Evolutionary conservation across 2,888 invertebrate genomes (phyloP).

Genomic region (Cataglyphis livida): DNA sequence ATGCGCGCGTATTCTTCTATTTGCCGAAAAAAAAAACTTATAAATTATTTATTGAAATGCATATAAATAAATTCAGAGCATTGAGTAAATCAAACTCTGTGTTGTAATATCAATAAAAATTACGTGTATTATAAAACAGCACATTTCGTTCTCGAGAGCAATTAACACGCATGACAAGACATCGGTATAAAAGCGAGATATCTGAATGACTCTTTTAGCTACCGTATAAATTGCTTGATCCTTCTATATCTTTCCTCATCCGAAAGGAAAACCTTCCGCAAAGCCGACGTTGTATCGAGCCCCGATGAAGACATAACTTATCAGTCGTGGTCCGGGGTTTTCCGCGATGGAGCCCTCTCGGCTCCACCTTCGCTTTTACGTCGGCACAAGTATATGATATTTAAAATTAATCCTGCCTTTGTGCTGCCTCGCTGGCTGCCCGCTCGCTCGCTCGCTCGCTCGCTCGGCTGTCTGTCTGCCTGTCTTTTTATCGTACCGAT

Average conservation of each 20-base stretch:
- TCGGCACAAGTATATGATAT: constrained; percentile 80
- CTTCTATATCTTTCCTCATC: constrained; percentile 43
- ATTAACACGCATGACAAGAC: constrained; percentile 35
- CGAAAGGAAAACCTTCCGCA: constrained; percentile 63
- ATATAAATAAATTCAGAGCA: not conserved
- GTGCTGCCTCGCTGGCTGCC: constrained; percentile 76
- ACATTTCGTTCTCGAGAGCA: not conserved
- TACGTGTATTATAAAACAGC: not conserved
- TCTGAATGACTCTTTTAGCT: constrained; percentile 53
- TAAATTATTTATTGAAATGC: constrained; percentile 21
- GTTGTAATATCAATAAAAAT: constrained; percentile 21
- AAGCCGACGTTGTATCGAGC: constrained; percentile 63
- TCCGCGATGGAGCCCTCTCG: constrained; percentile 72
- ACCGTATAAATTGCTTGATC: constrained; percentile 51
- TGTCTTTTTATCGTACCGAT: constrained; percentile 84
- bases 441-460: constrained; percentile 59
- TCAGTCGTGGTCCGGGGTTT: constrained; percentile 69
- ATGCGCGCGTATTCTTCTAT: not conserved
- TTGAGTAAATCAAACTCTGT: not conserved
- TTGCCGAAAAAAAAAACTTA: not conserved
- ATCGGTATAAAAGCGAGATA: constrained; percentile 41
- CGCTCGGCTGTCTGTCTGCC: constrained; percentile 74
- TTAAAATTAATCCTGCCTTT: constrained; percentile 85
- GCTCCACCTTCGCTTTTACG: constrained; percentile 75
- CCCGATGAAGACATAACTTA: constrained; percentile 74